Percentiles rank a stretch among this genome's conserved stretches.
These are phyloP conservation scores for Anarrhichthys ocellatus DNA, from an alignment of 2,113 vertebrate genomes.

Conservation along the genomic window DNA sequence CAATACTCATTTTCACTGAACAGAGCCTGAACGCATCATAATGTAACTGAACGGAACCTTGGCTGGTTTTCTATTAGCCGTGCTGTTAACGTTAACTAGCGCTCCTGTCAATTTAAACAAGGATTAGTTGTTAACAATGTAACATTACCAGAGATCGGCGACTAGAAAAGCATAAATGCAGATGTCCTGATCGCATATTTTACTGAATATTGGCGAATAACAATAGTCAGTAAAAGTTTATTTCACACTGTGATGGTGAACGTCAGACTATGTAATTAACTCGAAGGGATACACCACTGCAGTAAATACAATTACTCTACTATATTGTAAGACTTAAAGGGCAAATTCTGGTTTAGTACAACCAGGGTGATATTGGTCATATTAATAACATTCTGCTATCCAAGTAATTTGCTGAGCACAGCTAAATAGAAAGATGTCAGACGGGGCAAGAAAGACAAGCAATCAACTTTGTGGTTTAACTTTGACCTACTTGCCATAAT, in stretches of 20 bases:
- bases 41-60: neutral
- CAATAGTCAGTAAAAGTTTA: neutral
- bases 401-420: neutral
- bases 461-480: neutral
- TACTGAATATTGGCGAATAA: neutral
- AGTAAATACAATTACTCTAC: conserved; percentile 1
- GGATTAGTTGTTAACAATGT: neutral
- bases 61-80: no score
- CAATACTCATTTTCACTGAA: neutral
- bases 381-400: neutral
- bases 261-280: neutral
- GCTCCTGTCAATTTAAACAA: neutral
- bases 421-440: neutral
- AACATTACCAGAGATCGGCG: neutral
- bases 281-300: neutral
- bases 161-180: neutral
- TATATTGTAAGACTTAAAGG: neutral
- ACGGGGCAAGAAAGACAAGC: neutral
- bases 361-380: neutral
- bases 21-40: neutral
- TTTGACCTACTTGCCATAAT: neutral
- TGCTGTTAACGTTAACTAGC: neutral
- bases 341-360: neutral
- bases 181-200: neutral
- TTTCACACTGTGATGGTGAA: neutral